Conservation (phyloP, 2,888 invertebrate genomes). For the Neocrepidodera transversa region DNA sequence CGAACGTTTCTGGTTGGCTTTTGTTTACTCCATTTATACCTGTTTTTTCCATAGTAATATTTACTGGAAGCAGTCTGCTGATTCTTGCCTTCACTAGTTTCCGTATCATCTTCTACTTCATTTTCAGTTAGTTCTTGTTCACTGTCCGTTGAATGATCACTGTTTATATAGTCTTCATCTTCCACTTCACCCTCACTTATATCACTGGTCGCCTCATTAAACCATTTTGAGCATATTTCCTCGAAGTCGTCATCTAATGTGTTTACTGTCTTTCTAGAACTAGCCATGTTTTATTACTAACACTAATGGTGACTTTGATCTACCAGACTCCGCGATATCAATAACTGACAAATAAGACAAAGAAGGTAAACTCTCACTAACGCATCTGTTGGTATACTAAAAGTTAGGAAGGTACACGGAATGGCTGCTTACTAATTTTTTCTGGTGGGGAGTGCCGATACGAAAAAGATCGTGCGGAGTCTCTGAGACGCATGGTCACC, state of each 20-base stretch:
- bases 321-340: neutral
- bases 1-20: too few relatives aligned
- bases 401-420: neutral
- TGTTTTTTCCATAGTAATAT: neutral
- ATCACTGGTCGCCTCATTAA: too few relatives aligned
- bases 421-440: neutral
- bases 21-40: neutral
- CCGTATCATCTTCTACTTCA: neutral
- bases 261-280: neutral
- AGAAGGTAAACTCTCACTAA: neutral
- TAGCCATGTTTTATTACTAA: neutral
- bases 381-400: neutral
- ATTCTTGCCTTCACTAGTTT: constrained; percentile 1
- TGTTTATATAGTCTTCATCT: too few relatives aligned
- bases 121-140: neutral
- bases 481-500: too few relatives aligned
- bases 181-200: too few relatives aligned
- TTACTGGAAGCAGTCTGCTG: too few relatives aligned
- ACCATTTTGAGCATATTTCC: neutral
- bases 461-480: neutral
- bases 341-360: neutral
- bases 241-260: neutral
- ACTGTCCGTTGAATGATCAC: too few relatives aligned
- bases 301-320: neutral
- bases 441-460: constrained; percentile 1